Percentiles rank a stretch among this genome's conserved stretches.
These are phyloP conservation scores for Catagonus wagneri DNA, from an alignment of 2,113 vertebrate genomes.

Conservation along the genomic window DNA sequence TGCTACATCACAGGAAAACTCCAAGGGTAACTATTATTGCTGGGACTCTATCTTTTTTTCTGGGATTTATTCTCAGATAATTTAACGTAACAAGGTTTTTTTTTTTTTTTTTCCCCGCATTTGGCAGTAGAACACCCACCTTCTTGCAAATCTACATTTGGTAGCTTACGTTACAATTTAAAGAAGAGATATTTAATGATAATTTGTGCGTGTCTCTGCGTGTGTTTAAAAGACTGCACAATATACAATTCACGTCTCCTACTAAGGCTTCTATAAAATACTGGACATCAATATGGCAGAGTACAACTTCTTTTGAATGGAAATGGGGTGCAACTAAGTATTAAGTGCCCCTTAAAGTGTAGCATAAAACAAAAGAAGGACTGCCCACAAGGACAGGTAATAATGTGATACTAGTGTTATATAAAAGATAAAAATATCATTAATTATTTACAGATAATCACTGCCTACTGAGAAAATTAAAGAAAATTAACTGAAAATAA, in stretches of 20 bases:
- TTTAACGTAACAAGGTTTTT: not conserved
- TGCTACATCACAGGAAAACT: too few species aligned
- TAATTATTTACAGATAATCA: constrained; percentile 52
- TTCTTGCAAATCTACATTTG: not conserved
- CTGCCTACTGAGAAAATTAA: not conserved
- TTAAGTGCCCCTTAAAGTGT: not conserved
- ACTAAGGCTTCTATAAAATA: not conserved
- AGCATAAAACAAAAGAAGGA: not conserved
- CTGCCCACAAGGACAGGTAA: not conserved
- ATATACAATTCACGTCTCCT: not conserved
- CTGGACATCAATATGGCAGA: not conserved
- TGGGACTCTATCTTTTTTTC: not conserved
- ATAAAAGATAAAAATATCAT: constrained; percentile 24
- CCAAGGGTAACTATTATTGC: not conserved
- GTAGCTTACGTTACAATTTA: not conserved
- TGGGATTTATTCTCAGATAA: not conserved
- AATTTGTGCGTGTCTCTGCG: not conserved
- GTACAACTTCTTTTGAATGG: not conserved
- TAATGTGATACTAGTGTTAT: not conserved
- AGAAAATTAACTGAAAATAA: not conserved
- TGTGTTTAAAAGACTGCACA: not conserved
- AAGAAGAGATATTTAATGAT: not conserved
- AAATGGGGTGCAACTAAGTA: fast-evolving
- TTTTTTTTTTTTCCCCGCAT: not conserved
- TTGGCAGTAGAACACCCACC: not conserved